Evolutionary conservation across 2,888 invertebrate species (phyloP).

Genomic region (Aricia artaxerxes): DNA sequence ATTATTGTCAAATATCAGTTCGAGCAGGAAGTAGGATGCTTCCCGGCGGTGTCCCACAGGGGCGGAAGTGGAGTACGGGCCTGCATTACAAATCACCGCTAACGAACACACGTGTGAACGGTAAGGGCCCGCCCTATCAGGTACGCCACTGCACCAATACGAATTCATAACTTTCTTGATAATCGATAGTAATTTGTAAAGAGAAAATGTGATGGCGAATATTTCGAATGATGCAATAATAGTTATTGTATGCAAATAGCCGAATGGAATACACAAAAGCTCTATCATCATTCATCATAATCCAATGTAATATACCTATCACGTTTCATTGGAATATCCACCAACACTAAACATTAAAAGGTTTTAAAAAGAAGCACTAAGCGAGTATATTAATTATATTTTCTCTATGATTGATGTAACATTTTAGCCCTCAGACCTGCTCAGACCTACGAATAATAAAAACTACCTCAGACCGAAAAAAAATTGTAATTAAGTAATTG

Average conservation of each 20-base stretch:
- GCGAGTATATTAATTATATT: no score
- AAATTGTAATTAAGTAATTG: no score
- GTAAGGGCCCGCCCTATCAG: slow-evolving; percentile 45
- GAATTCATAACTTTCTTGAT: slow-evolving; percentile 1
- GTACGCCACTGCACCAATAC: background rate
- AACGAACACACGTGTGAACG: slow-evolving; percentile 62
- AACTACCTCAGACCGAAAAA: no score
- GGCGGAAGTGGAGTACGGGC: slow-evolving; percentile 69
- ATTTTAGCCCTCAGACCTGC: no score
- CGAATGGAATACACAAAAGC: background rate
- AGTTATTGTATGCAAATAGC: slow-evolving; percentile 2
- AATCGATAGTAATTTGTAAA: background rate
- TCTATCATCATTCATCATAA: background rate
- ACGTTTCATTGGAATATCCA: background rate
- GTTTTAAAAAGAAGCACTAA: no score
- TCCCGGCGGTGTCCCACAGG: slow-evolving; percentile 63
- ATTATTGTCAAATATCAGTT: slow-evolving; percentile 70
- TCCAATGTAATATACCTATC: background rate
- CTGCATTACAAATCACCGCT: slow-evolving; percentile 75
- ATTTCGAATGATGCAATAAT: background rate
- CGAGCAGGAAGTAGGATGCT: slow-evolving; percentile 72
- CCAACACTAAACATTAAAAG: background rate
- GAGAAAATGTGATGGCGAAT: background rate
- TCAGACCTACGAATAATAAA: no score
- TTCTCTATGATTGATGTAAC: no score